Evolutionary conservation across 2,113 vertebrate species (phyloP).

Genomic region (Ceyx margarethae): DNA sequence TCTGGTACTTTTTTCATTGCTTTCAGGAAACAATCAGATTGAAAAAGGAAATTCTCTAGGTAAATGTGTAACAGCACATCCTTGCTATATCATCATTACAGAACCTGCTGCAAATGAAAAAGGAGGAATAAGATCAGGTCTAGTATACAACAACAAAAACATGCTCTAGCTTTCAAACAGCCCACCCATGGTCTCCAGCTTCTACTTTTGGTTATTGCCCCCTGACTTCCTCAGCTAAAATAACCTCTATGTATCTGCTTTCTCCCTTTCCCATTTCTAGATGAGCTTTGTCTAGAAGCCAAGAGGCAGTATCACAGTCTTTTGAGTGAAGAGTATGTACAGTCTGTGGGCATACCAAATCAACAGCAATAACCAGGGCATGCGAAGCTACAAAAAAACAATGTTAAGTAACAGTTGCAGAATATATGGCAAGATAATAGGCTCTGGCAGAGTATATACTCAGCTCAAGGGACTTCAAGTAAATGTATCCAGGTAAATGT

Average conservation of each 20-base stretch:
- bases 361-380: background rate
- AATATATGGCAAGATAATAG: background rate
- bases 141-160: background rate
- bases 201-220: background rate
- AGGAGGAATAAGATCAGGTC: background rate
- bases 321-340: background rate
- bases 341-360: background rate
- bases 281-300: background rate
- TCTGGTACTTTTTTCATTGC: slow-evolving; percentile 43
- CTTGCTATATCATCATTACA: background rate
- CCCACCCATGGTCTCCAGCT: background rate
- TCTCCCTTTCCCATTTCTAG: background rate
- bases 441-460: background rate
- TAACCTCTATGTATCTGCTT: background rate
- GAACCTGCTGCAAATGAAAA: background rate
- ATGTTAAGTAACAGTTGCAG: background rate
- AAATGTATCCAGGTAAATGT: background rate
- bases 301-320: background rate
- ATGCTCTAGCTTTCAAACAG: background rate
- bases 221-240: background rate
- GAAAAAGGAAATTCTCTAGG: background rate
- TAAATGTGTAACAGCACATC: background rate
- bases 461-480: background rate
- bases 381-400: background rate
- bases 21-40: background rate